Evolutionary conservation across 2,888 invertebrate species (phyloP).

Genomic region (Cybosia mesomella): DNA sequence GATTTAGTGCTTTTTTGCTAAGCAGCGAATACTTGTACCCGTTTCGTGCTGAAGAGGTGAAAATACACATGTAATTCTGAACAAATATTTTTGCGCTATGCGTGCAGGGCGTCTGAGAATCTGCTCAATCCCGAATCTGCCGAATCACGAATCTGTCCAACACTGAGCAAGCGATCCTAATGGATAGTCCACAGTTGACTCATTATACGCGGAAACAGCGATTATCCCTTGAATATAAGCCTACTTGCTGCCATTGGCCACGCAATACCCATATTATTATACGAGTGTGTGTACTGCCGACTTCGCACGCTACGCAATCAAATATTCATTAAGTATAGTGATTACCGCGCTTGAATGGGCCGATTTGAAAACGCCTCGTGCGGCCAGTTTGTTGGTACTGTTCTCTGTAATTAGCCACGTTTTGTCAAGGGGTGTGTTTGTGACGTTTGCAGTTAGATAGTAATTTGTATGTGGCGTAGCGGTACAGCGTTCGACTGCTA

Average conservation of each 20-base stretch:
- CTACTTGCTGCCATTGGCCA: constrained; percentile 2
- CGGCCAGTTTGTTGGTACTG: background rate
- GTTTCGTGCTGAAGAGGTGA: no score
- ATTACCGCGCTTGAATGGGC: constrained; percentile 14
- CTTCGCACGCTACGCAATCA: constrained; percentile 17
- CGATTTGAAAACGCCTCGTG: constrained; percentile 15
- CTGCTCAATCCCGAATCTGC: no score
- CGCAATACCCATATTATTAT: constrained; percentile 16
- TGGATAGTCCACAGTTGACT: constrained; percentile 1
- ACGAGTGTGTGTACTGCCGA: background rate
- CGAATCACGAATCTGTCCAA: no score
- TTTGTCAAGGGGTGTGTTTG: constrained; percentile 1
- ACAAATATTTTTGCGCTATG: no score
- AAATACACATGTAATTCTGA: no score
- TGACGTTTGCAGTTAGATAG: background rate
- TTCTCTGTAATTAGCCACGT: constrained; percentile 7
- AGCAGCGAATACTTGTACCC: no score
- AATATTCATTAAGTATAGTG: constrained; percentile 27
- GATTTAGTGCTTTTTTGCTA: no score
- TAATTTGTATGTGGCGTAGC: background rate
- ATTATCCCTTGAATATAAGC: background rate
- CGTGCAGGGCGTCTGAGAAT: no score
- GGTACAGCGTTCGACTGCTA: no score
- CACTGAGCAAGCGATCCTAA: no score
- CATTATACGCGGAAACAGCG: background rate